Percentiles rank a stretch among this genome's conserved stretches.
These are phyloP conservation scores for Cathartes aura DNA, from an alignment of 2,113 vertebrate species.

Conservation along the genomic window DNA sequence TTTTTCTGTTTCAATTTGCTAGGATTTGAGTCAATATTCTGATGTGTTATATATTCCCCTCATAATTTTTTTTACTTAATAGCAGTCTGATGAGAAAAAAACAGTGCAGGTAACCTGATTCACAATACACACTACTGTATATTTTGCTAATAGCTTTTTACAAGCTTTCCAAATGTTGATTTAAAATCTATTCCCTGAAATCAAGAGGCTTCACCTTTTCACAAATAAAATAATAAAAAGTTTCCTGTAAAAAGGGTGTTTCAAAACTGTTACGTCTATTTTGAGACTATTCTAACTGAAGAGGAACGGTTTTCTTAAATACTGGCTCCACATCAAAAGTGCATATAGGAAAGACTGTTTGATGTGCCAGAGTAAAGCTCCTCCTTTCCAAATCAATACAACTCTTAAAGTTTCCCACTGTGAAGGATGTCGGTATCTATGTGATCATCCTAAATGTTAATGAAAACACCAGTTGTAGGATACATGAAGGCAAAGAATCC, in stretches of 20 bases:
- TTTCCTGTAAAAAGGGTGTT: neutral
- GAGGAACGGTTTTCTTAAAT: neutral
- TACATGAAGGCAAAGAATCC: neutral
- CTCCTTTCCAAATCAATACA: neutral
- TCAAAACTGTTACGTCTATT: neutral
- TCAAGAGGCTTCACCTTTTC: neutral
- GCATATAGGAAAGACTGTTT: neutral
- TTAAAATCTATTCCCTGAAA: neutral
- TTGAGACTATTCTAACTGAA: neutral
- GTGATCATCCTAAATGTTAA: neutral
- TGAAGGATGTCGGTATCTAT: neutral
- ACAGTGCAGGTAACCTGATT: neutral
- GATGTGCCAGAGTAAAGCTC: neutral
- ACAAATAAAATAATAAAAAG: neutral
- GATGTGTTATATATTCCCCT: neutral
- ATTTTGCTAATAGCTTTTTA: neutral
- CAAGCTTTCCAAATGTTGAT: neutral
- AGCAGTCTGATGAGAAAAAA: neutral
- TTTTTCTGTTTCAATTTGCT: neutral
- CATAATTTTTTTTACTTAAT: neutral
- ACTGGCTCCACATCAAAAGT: neutral
- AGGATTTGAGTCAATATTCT: neutral
- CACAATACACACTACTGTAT: neutral
- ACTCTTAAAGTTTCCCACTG: neutral
- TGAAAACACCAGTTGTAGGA: neutral